Base-by-base conservation (phyloP, 1,140 invertebrate genomes). In the Drosophila tani region DNA sequence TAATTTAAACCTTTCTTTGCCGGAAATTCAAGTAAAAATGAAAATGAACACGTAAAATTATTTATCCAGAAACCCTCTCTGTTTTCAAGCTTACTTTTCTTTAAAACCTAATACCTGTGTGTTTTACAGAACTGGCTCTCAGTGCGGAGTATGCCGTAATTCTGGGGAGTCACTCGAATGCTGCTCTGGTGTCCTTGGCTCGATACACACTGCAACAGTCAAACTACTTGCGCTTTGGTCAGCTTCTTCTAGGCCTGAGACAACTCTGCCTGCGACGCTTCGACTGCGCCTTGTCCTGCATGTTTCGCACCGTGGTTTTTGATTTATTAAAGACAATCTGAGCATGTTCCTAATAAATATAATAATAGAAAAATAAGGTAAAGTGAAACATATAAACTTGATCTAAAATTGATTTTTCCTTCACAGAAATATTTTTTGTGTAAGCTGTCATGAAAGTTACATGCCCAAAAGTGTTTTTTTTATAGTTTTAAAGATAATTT, bases 161-260 rank as follows among this genome's bases (percentile, higher is more conserved):
- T 27, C 47, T 93, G 15, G 91, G 91, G 35, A 63, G 75, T 1
- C 75, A 87, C 46, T 59, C 91, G 2, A 92, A 93, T 68, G 74
- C 75, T 7, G 91, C 92, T 12, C 62, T 93, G 12, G 57, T 84
- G 7, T 78, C 90, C n/a, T 45, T 93, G 50, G 92, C 87, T 0
- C 75, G 83, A 1, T 93, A 93, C 51, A 91, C 82, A 0, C 63
- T 90, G 6, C 91, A 93, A 24, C 77, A 88, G 53, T 86, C 91
- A 0, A 83, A 91, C 49, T 93, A 85, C 68, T 17, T 83, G 17
- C 79, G 92, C 14, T 93, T 93, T 56, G 92, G 92, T 2, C 81
- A 91, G 51, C 64, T 93, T 1, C 60, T 93, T 11, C 58, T 93
- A 2, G 91, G 87, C 0, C 65, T 93, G n/a, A 67, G 92, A 8